phyloP scores from a whole-genome alignment of 2,888 invertebrate species.

The Muschampia plurimacula region DNA sequence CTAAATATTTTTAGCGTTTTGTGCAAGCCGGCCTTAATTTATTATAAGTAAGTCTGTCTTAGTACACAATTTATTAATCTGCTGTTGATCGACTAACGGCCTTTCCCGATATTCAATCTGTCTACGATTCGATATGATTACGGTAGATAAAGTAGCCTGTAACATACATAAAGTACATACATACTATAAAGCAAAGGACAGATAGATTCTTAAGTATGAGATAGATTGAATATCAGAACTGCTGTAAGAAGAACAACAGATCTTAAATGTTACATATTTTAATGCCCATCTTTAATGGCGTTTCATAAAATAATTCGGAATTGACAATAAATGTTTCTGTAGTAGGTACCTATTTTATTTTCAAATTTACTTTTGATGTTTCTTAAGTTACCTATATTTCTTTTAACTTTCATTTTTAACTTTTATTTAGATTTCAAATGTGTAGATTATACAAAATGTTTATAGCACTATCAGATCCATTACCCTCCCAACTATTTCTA shows the following conservation, averaged over 20 bases:
- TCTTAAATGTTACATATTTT: neutral
- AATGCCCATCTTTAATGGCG: slow-evolving; percentile 1
- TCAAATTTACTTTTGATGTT: too few species aligned
- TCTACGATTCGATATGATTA: too few species aligned
- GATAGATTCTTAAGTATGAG: too few species aligned
- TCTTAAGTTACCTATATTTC: too few species aligned
- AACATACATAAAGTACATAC: too few species aligned
- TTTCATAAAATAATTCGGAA: neutral
- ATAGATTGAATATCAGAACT: too few species aligned
- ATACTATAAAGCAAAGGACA: too few species aligned
- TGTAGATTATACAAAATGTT: neutral
- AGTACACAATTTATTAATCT: neutral
- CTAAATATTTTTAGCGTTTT: too few species aligned
- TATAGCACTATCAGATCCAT: slow-evolving; percentile 46
- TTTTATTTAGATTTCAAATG: neutral
- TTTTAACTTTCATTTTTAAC: neutral
- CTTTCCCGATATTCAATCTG: too few species aligned
- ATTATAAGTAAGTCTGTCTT: neutral
- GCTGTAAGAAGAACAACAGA: neutral
- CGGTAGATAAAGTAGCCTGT: too few species aligned
- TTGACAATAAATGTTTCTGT: neutral
- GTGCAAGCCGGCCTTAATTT: neutral
- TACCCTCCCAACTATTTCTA: slow-evolving; percentile 59
- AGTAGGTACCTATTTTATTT: too few species aligned
- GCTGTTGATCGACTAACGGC: neutral